Conservation (phyloP, 2,888 invertebrate genomes). For the Lasioglossum vierecki region DNA sequence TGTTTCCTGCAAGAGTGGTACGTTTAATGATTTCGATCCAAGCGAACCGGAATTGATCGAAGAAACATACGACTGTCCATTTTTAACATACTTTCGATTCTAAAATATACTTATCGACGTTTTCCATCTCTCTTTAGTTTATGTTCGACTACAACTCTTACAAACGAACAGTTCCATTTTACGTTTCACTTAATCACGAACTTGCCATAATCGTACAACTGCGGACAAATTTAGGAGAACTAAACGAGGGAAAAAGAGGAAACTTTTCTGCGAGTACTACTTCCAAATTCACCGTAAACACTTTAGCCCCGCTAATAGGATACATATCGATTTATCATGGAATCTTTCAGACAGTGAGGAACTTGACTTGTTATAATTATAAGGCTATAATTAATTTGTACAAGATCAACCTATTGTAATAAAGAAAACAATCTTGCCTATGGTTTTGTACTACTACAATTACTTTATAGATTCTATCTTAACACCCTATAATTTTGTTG, state of each 20-base stretch:
- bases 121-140: background rate
- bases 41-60: constrained; percentile 62
- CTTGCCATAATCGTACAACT: constrained; percentile 53
- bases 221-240: constrained; percentile 32
- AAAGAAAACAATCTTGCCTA: constrained; percentile 83
- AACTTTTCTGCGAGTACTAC: constrained; percentile 73
- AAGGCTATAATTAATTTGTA: constrained; percentile 83
- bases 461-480: background rate
- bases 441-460: constrained; percentile 11
- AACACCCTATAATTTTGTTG: background rate
- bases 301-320: constrained; percentile 80
- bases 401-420: constrained; percentile 83
- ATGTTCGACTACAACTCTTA: constrained; percentile 48
- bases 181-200: constrained; percentile 46
- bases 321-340: constrained; percentile 77
- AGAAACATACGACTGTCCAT: constrained; percentile 26
- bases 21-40: constrained; percentile 42
- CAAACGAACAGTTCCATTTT: constrained; percentile 56
- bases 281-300: constrained; percentile 74
- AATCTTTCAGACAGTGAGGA: constrained; percentile 74
- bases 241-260: constrained; percentile 52
- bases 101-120: constrained; percentile 48
- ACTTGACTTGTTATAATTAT: constrained; percentile 81
- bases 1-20: constrained; percentile 32
- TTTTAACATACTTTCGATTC: constrained; percentile 11